These are phyloP conservation scores for Philotrypesis tridentata DNA, from an alignment of 1,140 invertebrate species.

Conservation along the genomic window DNA sequence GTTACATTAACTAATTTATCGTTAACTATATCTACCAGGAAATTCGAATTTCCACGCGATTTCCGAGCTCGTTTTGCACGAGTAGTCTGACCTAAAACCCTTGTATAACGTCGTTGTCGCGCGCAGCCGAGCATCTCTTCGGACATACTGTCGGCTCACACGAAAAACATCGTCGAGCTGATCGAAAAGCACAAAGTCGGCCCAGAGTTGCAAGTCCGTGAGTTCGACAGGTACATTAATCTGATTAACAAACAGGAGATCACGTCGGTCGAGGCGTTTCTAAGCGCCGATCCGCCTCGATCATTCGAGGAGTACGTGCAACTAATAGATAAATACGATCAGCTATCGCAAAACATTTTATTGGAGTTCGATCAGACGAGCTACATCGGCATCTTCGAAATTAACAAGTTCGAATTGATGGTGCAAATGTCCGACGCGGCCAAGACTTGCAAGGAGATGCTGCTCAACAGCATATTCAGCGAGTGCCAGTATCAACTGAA, in stretches of 20 bases:
- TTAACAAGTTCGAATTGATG: slow-evolving; percentile 88
- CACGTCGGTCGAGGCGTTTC: slow-evolving; percentile 79
- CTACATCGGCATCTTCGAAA: slow-evolving; percentile 88
- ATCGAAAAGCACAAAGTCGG: slow-evolving; percentile 82
- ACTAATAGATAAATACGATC: slow-evolving; percentile 79
- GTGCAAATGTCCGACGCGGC: slow-evolving; percentile 80
- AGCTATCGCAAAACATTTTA: slow-evolving; percentile 79
- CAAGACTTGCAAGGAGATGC: slow-evolving; percentile 79
- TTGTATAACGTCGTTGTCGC: background rate
- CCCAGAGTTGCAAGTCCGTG: slow-evolving; percentile 79
- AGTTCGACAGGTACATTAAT: slow-evolving; percentile 87
- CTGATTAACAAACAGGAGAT: slow-evolving; percentile 85
- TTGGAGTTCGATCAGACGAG: slow-evolving; percentile 80
- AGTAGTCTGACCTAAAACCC: no score
- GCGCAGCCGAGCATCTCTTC: slow-evolving; percentile 80
- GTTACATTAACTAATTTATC: no score
- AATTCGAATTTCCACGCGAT: no score
- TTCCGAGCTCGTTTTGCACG: no score
- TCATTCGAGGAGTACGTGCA: slow-evolving; percentile 81
- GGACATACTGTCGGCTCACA: slow-evolving; percentile 77
- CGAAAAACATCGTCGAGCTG: slow-evolving; percentile 75
- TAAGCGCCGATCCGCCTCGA: slow-evolving; percentile 76
- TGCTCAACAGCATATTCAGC: slow-evolving; percentile 83
- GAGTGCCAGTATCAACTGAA: slow-evolving; percentile 87
- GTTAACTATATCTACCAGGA: no score